Evolutionary conservation across 2,888 invertebrate species (phyloP).

Genomic region (Leucoptera coffeella): DNA sequence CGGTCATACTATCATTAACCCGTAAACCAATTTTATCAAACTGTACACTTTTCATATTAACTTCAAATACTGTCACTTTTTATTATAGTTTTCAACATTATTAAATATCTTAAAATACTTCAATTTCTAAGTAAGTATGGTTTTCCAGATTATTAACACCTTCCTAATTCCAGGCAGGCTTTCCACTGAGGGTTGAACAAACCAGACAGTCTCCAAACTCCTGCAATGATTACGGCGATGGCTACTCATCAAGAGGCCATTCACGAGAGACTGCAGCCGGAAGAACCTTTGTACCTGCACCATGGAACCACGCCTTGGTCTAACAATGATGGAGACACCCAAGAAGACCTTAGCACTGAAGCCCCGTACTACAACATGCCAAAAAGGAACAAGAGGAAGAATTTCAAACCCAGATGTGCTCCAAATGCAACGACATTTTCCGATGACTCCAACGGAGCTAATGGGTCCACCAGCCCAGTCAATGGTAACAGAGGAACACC

Average conservation of each 20-base stretch:
- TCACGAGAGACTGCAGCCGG: slow-evolving; percentile 44
- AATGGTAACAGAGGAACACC: slow-evolving; percentile 36
- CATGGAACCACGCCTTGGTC: slow-evolving; percentile 51
- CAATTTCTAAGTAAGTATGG: no score
- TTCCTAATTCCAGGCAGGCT: no score
- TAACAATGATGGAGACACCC: slow-evolving; percentile 28
- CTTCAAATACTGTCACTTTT: no score
- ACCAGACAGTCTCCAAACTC: slow-evolving; percentile 24
- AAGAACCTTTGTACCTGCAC: slow-evolving; percentile 37
- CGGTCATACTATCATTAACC: no score
- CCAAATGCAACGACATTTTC: slow-evolving; percentile 50
- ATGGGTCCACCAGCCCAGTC: slow-evolving; percentile 21
- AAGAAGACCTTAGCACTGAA: slow-evolving; percentile 31
- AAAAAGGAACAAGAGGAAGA: slow-evolving; percentile 70
- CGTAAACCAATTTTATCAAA: no score
- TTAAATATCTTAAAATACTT: slow-evolving; percentile 7
- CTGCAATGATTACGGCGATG: slow-evolving; percentile 55
- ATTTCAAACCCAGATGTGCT: slow-evolving; percentile 69
- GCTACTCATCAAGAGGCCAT: slow-evolving; percentile 49
- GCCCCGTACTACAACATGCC: slow-evolving; percentile 48
- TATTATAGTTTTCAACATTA: no score
- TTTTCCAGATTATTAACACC: no score
- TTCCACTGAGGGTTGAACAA: slow-evolving; percentile 23
- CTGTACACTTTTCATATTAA: no score
- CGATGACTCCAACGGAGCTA: slow-evolving; percentile 39